Conservation (phyloP, 2,113 vertebrate genomes). For the Circaetus gallicus region DNA sequence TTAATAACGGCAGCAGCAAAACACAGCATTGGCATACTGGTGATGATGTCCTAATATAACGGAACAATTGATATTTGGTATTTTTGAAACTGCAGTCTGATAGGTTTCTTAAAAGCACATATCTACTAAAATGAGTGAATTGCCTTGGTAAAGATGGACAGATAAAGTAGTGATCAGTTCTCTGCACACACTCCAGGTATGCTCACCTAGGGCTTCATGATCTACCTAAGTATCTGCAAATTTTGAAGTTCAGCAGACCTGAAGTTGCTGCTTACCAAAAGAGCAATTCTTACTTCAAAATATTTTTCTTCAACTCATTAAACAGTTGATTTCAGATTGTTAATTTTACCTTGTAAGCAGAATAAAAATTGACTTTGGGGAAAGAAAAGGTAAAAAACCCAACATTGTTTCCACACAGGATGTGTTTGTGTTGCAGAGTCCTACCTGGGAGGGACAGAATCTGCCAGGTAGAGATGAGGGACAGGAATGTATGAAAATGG, state of each 20-base stretch:
- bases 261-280: neutral
- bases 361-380: neutral
- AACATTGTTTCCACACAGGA: neutral
- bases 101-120: neutral
- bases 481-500: neutral
- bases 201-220: neutral
- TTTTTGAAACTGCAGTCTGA: neutral
- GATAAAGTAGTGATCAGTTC: neutral
- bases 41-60: neutral
- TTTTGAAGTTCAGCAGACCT: neutral
- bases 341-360: neutral
- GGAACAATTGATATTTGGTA: neutral
- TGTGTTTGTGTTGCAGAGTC: neutral
- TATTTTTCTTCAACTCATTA: neutral
- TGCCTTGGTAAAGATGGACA: neutral
- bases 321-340: neutral
- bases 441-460: neutral
- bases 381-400: neutral
- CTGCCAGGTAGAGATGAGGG: neutral
- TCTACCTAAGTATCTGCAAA: neutral
- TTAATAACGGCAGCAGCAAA: neutral
- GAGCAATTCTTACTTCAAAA: neutral
- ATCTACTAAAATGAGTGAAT: neutral
- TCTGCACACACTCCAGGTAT: neutral
- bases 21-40: fast-evolving